Evolutionary conservation across 2,113 vertebrate species (phyloP).

Genomic region (Tringa solitaria): DNA sequence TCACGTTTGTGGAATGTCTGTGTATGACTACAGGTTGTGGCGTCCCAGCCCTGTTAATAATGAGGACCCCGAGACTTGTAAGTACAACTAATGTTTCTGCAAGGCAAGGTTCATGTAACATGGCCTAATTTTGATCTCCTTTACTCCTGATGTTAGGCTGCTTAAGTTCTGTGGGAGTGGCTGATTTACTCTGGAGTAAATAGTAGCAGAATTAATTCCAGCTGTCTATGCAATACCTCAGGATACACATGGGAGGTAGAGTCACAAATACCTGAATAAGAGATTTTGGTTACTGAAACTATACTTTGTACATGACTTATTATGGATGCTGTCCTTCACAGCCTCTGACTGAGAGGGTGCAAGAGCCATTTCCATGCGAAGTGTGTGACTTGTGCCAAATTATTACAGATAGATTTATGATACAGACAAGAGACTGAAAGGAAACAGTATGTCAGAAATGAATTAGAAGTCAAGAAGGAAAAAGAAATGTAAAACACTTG

Average conservation of each 20-base stretch:
- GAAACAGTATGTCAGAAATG: constrained; percentile 63
- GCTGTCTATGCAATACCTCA: background rate
- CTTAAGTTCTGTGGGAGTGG: background rate
- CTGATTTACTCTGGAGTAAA: background rate
- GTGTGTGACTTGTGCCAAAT: background rate
- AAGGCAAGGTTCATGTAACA: background rate
- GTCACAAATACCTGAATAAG: background rate
- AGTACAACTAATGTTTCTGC: background rate
- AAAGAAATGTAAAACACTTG: constrained; percentile 50
- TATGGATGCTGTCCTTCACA: background rate
- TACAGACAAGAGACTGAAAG: constrained; percentile 20
- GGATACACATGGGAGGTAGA: background rate
- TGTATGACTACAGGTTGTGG: background rate
- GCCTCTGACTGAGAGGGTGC: background rate
- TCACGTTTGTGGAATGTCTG: accelerated
- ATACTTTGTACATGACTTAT: background rate
- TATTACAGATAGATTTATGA: constrained; percentile 30
- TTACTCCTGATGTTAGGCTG: background rate
- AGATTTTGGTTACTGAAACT: background rate
- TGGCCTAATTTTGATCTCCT: background rate
- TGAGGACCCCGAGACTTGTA: accelerated
- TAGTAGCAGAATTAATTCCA: constrained; percentile 6
- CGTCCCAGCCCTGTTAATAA: background rate
- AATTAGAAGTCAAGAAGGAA: constrained; percentile 42
- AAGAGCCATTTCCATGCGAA: constrained; percentile 17